Conservation (phyloP, 2,888 invertebrate species). For the Andrena flavipes region DNA sequence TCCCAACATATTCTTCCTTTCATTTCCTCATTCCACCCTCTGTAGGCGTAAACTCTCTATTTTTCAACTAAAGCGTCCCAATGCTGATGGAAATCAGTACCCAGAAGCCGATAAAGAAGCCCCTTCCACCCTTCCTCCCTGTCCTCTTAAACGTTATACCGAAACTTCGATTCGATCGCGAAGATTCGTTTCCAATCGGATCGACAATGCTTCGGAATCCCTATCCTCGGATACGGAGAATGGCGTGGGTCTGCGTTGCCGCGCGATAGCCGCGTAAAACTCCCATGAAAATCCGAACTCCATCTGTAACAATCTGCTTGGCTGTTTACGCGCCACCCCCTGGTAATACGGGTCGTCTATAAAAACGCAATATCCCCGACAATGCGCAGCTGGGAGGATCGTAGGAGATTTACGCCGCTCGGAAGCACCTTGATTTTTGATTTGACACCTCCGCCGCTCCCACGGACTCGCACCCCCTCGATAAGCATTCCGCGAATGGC, state of each 20-base stretch:
- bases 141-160: neutral
- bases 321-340: conserved; percentile 35
- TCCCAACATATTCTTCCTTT: too few species aligned
- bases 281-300: conserved; percentile 37
- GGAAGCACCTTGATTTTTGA: conserved; percentile 57
- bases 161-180: conserved; percentile 12
- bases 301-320: conserved; percentile 41
- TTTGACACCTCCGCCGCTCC: conserved; percentile 42
- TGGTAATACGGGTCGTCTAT: conserved; percentile 32
- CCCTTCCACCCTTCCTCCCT: neutral
- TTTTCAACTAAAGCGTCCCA: too few species aligned
- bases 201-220: neutral
- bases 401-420: conserved; percentile 55
- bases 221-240: neutral
- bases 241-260: neutral
- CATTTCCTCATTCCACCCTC: too few species aligned
- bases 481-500: neutral
- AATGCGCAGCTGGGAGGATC: conserved; percentile 42
- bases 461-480: too few species aligned
- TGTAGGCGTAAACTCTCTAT: too few species aligned
- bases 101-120: neutral
- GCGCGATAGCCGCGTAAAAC: conserved; percentile 14
- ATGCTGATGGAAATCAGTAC: too few species aligned
- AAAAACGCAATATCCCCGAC: conserved; percentile 50
- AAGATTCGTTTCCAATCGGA: conserved; percentile 26